Conservation (phyloP, 1,140 invertebrate genomes). For the Cherax quadricarinatus region DNA sequence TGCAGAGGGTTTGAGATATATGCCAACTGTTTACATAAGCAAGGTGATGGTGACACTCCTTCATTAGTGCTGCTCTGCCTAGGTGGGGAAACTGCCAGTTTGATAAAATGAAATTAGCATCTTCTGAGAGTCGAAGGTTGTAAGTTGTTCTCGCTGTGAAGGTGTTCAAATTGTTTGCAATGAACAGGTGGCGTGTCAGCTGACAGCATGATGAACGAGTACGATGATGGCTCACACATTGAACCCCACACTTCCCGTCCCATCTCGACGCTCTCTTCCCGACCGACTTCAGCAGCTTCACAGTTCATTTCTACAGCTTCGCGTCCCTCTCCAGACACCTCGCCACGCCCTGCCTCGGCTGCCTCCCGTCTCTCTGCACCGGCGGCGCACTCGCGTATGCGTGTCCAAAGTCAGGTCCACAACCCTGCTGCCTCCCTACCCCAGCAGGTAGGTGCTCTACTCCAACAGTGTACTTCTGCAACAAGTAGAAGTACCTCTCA, state of each 20-base stretch:
- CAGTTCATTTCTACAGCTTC: background rate
- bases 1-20: too few species aligned
- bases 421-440: background rate
- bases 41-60: too few species aligned
- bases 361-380: constrained; percentile 32
- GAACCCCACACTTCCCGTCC: background rate
- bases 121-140: too few species aligned
- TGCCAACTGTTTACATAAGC: too few species aligned
- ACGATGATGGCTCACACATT: background rate
- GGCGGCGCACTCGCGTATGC: background rate
- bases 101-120: too few species aligned
- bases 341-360: constrained; percentile 11
- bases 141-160: too few species aligned
- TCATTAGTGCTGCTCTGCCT: too few species aligned
- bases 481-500: too few species aligned
- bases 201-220: constrained; percentile 6
- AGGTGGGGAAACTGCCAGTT: too few species aligned
- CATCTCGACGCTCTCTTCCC: background rate
- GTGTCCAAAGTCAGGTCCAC: background rate
- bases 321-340: background rate
- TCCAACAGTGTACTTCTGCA: too few species aligned
- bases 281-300: constrained; percentile 10
- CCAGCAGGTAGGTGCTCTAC: background rate
- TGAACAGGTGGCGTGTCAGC: constrained; percentile 7
- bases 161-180: background rate